Evolutionary conservation across 64 coral and sea anemone genomes (phyloP).

Genomic region (Montipora capricornis): DNA sequence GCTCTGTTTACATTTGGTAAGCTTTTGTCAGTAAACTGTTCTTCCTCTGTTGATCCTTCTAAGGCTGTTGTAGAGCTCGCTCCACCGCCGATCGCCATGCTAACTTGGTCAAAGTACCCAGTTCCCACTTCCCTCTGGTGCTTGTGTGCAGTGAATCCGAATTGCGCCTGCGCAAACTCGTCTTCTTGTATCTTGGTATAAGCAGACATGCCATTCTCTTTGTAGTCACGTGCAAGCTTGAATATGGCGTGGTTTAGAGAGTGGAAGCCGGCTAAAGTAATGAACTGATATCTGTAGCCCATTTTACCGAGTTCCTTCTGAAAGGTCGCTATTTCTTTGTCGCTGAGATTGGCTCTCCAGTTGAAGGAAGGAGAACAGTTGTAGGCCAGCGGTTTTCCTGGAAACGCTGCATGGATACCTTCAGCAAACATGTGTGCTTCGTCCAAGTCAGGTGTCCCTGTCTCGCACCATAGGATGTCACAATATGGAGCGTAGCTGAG

Average conservation of each 20-base stretch:
- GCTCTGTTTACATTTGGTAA: background rate
- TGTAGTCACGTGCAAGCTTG: constrained; percentile 86
- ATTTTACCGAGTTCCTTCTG: constrained; percentile 83
- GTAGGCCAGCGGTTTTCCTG: constrained; percentile 88
- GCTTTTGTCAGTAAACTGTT: constrained; percentile 61
- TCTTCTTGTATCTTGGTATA: constrained; percentile 91
- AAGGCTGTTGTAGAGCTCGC: constrained; percentile 85
- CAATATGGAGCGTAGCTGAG: constrained; percentile 86
- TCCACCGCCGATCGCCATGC: constrained; percentile 86
- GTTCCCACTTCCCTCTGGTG: constrained; percentile 90
- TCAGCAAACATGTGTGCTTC: constrained; percentile 86
- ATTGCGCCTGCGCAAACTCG: constrained; percentile 81
- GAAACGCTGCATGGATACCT: constrained; percentile 84
- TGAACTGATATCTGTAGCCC: constrained; percentile 89
- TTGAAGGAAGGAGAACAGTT: constrained; percentile 94
- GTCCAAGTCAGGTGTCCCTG: constrained; percentile 80
- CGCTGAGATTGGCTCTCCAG: constrained; percentile 90
- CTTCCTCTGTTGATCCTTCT: constrained; percentile 81
- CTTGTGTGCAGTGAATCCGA: constrained; percentile 87
- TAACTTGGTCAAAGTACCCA: constrained; percentile 84
- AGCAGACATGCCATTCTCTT: constrained; percentile 75
- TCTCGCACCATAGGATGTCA: constrained; percentile 88
- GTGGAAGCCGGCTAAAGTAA: constrained; percentile 89
- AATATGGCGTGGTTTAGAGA: constrained; percentile 91
- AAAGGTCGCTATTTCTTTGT: constrained; percentile 79